Percentiles rank a stretch among this genome's conserved stretches.
phyloP scores from a whole-genome alignment of 2,888 invertebrate genomes.

The Aphidoletes aphidimyza region DNA sequence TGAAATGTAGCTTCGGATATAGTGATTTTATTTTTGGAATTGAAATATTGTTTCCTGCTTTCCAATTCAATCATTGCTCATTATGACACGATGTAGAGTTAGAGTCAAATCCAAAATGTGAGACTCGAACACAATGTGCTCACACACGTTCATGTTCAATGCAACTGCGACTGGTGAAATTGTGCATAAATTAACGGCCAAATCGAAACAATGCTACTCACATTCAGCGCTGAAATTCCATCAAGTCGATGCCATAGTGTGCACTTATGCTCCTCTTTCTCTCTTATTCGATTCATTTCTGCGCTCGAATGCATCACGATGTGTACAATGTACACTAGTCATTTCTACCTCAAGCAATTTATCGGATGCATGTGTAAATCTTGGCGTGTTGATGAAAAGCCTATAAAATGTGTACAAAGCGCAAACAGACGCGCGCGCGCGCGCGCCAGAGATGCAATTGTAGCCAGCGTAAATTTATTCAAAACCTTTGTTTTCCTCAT shows the following conservation, averaged over 20 bases:
- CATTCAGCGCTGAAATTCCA: neutral
- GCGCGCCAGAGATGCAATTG: conserved; percentile 18
- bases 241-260: no score
- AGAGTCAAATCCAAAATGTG: no score
- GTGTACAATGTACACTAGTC: neutral
- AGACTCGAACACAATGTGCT: no score
- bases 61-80: conserved; percentile 18
- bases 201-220: neutral
- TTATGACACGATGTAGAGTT: neutral
- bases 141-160: neutral
- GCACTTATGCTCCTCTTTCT: no score
- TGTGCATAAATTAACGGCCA: neutral
- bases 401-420: neutral
- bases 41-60: neutral
- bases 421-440: conserved; percentile 19
- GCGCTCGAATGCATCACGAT: neutral
- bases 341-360: conserved; percentile 12
- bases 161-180: neutral
- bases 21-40: neutral
- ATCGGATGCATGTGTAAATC: conserved; percentile 13
- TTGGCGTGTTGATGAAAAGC: conserved; percentile 30
- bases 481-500: conserved; percentile 36
- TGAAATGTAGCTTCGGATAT: neutral
- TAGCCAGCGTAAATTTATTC: conserved; percentile 24
- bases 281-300: neutral